A percentile compares a stretch with the other conserved stretches of the same genome.
phyloP scores from a whole-genome alignment of 2,113 vertebrate genomes.

The Alectura lathami region DNA sequence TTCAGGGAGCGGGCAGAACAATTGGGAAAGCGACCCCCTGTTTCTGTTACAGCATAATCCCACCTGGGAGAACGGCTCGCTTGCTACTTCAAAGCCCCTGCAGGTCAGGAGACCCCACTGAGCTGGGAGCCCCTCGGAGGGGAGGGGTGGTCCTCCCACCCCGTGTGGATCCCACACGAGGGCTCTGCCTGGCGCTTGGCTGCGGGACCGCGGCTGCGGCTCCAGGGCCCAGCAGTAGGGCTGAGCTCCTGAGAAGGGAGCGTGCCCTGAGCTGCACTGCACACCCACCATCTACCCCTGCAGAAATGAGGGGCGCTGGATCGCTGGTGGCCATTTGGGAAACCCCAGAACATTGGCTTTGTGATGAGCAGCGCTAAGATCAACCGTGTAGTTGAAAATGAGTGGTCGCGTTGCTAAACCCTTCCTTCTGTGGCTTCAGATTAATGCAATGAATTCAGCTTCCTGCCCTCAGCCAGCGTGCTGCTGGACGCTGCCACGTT shows the following conservation, averaged over 20 bases:
- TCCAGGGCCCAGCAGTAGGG: not conserved
- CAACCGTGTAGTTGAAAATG: rapidly evolving
- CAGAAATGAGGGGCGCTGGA: rapidly evolving
- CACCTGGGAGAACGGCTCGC: not conserved
- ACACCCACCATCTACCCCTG: too few species aligned
- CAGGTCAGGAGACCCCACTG: not conserved
- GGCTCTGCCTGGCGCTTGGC: not conserved
- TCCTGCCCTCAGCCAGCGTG: not conserved
- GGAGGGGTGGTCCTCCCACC: too few species aligned
- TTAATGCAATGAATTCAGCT: not conserved
- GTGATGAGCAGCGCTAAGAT: rapidly evolving
- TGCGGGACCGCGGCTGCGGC: not conserved
- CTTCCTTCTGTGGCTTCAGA: not conserved
- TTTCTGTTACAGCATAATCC: not conserved
- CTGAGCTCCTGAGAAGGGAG: rapidly evolving
- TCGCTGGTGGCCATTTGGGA: rapidly evolving
- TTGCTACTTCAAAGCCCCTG: not conserved
- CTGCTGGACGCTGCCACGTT: not conserved
- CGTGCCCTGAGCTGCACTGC: rapidly evolving
- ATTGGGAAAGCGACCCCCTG: not conserved
- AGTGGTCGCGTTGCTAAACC: not conserved
- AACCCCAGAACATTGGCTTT: rapidly evolving
- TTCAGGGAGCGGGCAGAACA: not conserved
- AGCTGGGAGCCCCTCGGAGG: not conserved
- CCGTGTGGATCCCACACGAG: not conserved